Base-by-base conservation (phyloP, 1,140 invertebrate species). In the Neoseiulus cucumeris region DNA sequence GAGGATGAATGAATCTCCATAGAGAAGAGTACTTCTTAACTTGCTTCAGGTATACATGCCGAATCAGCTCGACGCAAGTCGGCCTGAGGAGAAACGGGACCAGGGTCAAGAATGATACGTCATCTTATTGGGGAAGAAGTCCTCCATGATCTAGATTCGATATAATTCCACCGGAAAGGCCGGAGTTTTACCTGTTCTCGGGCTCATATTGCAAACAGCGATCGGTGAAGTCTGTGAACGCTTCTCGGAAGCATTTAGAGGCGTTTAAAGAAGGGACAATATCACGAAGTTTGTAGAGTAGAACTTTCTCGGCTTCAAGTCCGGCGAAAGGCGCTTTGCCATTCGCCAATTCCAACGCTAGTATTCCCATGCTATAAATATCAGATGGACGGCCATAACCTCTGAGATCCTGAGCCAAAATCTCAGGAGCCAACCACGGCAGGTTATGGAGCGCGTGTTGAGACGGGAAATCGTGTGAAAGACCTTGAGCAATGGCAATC, bases 311-410 rank as follows among this genome's bases (percentile, higher is more conserved):
- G 22, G 51, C 25, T 25, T 25, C 25, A 17, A 59, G 33, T 17
- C 51, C 51, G 4, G 51, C 51, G 33, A 59, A 59, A 17, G 51
- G 51, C 14, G 51, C 51, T 59, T 33, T 17, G 14, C 51, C 51
- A 33, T 59, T 59, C 14, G 51, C 51, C 51, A 59, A 59, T 33
- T 59, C 51, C 14, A 59, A 33, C 17, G 51, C 51, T 59, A 59
- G 20, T 29, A 59, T 59, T 1, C 51, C 51, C 51, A 59, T 17
- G 51, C 51, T 59, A 25, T 59, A 59, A 14, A 59, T 25, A 25
- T 59, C 51, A 4, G 51, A 25, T 14, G 51, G 25, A 29, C 51
- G 51, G 25, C 51, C 51, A 22, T 59, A 59, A 59, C 51, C 51
- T 4, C 51, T 25, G 4, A 59, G 33, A 59, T 59, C 51, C 33